Percentiles rank a stretch among this genome's conserved stretches.
phyloP scores from a whole-genome alignment of 2,113 vertebrate species.

The Archilochus colubris region DNA sequence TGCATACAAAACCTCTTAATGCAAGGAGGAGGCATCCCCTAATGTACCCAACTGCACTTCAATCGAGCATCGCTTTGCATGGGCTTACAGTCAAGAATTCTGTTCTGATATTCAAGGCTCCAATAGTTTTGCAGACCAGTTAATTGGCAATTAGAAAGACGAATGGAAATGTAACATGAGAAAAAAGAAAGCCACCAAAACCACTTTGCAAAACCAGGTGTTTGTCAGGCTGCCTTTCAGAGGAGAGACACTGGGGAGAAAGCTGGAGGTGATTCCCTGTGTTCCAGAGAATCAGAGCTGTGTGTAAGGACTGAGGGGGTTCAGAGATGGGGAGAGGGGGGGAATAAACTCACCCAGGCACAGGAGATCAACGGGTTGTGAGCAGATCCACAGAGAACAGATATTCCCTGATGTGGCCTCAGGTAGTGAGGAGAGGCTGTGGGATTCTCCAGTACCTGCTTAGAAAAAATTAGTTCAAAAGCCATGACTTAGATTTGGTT shows the following conservation, averaged over 20 bases:
- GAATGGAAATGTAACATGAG: neutral
- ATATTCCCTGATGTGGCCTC: neutral
- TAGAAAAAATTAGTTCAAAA: neutral
- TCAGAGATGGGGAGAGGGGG: neutral
- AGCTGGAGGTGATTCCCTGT: neutral
- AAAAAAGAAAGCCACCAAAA: neutral
- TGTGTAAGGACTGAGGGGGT: neutral
- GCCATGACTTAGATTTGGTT: rapidly evolving
- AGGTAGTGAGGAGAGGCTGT: neutral
- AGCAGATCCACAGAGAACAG: neutral
- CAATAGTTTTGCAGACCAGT: constrained; percentile 9
- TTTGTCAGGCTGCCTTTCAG: neutral
- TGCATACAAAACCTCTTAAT: constrained; percentile 37
- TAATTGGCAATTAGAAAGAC: constrained; percentile 11
- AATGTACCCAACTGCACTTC: constrained; percentile 11
- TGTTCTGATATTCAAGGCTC: constrained; percentile 23
- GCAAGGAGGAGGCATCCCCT: constrained; percentile 18
- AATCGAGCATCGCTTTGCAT: constrained; percentile 26
- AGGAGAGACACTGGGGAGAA: rapidly evolving
- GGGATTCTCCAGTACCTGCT: rapidly evolving
- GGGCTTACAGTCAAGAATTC: constrained; percentile 44
- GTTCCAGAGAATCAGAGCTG: neutral
- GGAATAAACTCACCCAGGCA: neutral
- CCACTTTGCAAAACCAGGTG: neutral
- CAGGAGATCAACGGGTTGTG: neutral